phyloP scores from a whole-genome alignment of 2,797 vertebrate genomes.

The Ptychobarbus kaznakovi region DNA sequence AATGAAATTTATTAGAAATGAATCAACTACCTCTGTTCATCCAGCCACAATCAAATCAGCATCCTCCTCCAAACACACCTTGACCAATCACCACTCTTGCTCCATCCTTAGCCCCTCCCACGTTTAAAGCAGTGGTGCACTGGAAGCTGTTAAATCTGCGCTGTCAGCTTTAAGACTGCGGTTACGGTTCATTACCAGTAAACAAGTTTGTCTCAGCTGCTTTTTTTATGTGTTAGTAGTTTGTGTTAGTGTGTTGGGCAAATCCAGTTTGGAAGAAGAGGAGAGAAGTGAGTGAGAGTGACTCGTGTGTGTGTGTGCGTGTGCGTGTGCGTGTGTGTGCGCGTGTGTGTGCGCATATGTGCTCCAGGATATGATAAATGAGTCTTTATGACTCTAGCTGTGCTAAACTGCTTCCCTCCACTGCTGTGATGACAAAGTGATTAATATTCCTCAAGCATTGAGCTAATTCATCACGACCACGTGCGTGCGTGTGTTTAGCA shows the following conservation, averaged over 20 bases:
- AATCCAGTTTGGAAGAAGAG: neutral
- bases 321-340: constrained; percentile 5
- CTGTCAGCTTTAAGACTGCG: constrained; percentile 34
- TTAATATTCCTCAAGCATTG: constrained; percentile 81
- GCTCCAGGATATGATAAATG: constrained; percentile 79
- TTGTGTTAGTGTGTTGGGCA: too few species aligned
- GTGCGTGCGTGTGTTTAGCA: constrained; percentile 72
- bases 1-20: neutral
- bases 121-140: neutral
- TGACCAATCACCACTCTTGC: neutral
- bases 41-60: neutral
- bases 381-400: constrained; percentile 70
- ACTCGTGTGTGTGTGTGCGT: constrained; percentile 1
- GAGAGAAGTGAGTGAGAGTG: constrained; percentile 6
- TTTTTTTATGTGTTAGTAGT: constrained; percentile 3
- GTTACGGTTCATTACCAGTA: constrained; percentile 37
- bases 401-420: constrained; percentile 78
- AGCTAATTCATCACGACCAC: constrained; percentile 79
- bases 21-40: neutral
- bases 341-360: neutral
- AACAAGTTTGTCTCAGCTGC: constrained; percentile 43
- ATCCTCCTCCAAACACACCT: neutral
- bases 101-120: neutral
- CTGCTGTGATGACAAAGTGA: constrained; percentile 81
- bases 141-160: neutral